A percentile compares a stretch with the other conserved stretches of the same genome.
Conservation (phyloP, 2,888 invertebrate genomes). For the Limnephilus lunatus region DNA sequence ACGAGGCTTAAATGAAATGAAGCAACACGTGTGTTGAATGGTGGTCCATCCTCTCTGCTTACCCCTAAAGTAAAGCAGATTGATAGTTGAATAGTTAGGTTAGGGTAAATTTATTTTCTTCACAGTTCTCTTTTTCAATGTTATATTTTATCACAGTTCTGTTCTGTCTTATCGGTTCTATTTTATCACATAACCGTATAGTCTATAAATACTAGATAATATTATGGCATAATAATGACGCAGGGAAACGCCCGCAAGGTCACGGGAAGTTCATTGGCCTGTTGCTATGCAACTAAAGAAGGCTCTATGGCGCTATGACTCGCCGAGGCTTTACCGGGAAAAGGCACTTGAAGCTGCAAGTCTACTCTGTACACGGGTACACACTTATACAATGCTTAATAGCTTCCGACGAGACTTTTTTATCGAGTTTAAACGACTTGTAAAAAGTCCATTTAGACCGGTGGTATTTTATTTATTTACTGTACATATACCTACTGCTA, state of each 20-base stretch:
- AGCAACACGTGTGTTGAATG: too few relatives aligned
- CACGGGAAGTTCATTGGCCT: constrained; percentile 2
- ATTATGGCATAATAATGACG: not conserved
- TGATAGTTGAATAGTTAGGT: too few relatives aligned
- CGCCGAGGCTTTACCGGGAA: not conserved
- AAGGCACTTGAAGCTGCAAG: not conserved
- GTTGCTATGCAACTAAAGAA: not conserved
- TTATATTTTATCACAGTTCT: too few relatives aligned
- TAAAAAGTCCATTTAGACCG: not conserved
- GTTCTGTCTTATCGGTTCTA: too few relatives aligned
- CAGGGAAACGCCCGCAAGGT: not conserved
- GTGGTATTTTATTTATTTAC: not conserved
- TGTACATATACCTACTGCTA: not conserved
- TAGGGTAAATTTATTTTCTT: too few relatives aligned
- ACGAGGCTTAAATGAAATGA: too few relatives aligned
- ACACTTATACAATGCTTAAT: not conserved
- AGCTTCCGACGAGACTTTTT: not conserved
- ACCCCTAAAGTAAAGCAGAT: too few relatives aligned
- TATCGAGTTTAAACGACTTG: not conserved
- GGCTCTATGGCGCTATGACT: not conserved
- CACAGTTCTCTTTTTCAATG: too few relatives aligned
- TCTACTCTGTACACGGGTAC: not conserved
- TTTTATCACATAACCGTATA: too few relatives aligned
- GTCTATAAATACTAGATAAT: too few relatives aligned
- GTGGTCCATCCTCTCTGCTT: too few relatives aligned